A percentile compares a stretch with the other conserved stretches of the same genome.
Evolutionary conservation across 2,113 vertebrate genomes (phyloP).

Genomic region (Pterophyllum scalare): DNA sequence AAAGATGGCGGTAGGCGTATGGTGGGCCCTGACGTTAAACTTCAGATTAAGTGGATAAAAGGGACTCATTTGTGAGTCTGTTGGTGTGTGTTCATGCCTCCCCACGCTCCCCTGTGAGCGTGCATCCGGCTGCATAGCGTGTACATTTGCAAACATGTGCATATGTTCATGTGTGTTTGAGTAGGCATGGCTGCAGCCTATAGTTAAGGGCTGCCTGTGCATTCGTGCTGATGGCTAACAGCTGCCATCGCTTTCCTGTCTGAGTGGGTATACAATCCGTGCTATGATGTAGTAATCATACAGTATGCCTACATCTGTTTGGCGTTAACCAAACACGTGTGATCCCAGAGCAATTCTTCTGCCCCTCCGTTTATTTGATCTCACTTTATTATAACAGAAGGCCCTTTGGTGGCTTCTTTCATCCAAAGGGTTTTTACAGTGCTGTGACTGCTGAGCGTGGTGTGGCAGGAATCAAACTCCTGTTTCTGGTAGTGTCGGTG

Average conservation of each 20-base stretch:
- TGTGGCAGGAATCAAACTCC: slow-evolving; percentile 5
- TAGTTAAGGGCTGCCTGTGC: slow-evolving; percentile 51
- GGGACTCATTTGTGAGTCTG: slow-evolving; percentile 30
- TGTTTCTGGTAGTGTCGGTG: slow-evolving; percentile 22
- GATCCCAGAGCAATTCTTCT: slow-evolving; percentile 57
- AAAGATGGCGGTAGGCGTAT: slow-evolving; percentile 61
- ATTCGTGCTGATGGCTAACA: slow-evolving; percentile 72
- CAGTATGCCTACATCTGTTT: slow-evolving; percentile 75
- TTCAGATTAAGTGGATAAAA: slow-evolving; percentile 66
- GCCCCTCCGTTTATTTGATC: slow-evolving; percentile 70
- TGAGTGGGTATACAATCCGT: slow-evolving; percentile 74
- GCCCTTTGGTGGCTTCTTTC: slow-evolving; percentile 55
- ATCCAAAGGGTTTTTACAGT: slow-evolving; percentile 42
- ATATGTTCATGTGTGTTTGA: slow-evolving; percentile 63
- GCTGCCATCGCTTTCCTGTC: slow-evolving; percentile 76
- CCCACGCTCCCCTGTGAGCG: slow-evolving; percentile 34
- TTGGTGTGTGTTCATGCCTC: slow-evolving; percentile 49
- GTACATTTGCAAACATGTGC: slow-evolving; percentile 54
- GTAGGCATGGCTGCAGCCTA: slow-evolving; percentile 57
- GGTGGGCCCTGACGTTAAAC: slow-evolving; percentile 65
- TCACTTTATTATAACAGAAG: slow-evolving; percentile 62
- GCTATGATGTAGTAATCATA: slow-evolving; percentile 73
- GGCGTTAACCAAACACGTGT: slow-evolving; percentile 66
- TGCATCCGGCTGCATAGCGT: slow-evolving; percentile 37
- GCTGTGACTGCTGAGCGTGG: slow-evolving; percentile 11